These are phyloP conservation scores for Spilogale gracilis DNA, from an alignment of 2,113 vertebrate genomes.

Conservation along the genomic window DNA sequence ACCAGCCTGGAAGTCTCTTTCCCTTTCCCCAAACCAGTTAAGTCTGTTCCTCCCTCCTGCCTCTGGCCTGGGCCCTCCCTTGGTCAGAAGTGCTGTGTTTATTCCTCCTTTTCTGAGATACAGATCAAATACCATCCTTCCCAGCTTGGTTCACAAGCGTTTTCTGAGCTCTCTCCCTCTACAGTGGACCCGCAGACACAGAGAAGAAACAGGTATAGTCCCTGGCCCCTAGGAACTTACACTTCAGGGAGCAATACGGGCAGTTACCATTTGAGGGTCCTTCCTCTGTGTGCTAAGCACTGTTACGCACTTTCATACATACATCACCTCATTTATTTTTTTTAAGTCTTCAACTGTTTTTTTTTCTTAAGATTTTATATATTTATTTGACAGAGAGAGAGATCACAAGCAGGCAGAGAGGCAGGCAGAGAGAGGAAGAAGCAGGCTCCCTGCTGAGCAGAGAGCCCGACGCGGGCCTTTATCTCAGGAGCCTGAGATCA, in stretches of 20 bases:
- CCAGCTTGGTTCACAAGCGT: not conserved
- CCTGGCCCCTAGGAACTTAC: not conserved
- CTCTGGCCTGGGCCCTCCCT: not conserved
- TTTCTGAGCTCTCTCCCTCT: not conserved
- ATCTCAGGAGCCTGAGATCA: no score
- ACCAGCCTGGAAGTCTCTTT: not conserved
- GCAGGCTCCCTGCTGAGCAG: no score
- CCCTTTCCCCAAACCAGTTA: not conserved
- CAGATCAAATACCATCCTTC: not conserved
- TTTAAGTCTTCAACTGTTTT: no score
- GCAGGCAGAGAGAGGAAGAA: no score
- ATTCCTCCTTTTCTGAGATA: not conserved
- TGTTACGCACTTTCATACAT: not conserved
- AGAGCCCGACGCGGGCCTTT: no score
- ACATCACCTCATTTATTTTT: not conserved
- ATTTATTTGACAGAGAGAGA: no score
- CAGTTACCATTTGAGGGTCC: not conserved
- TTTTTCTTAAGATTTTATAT: no score
- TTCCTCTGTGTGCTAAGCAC: not conserved
- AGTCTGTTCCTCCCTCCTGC: not conserved
- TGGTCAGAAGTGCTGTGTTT: not conserved
- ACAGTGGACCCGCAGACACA: not conserved
- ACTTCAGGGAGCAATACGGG: not conserved
- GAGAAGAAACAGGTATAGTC: not conserved
- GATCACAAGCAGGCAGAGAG: no score